Evolutionary conservation across 2,888 invertebrate species (phyloP), one percentile per base, ranked within the genome.

Genomic region (Notodonta ziczac): DNA sequence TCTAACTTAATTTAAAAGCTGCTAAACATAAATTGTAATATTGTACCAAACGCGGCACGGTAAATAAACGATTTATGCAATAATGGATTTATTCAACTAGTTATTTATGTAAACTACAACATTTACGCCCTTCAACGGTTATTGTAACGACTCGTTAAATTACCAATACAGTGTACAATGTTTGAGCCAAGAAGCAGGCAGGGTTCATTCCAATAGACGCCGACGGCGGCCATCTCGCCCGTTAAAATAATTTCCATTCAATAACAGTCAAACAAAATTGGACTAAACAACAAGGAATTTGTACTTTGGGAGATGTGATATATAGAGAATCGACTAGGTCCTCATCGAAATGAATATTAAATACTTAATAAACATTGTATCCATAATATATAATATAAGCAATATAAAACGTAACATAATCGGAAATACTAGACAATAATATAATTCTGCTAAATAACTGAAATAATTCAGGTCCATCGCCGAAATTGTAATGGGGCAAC

Each of bases 261-360:
- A 89, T 91, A 93, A 93, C 93, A 93, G 88, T 90, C 86, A 93
- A 93, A 93, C 91, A 93, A 93, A 93, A 94, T 94, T 94, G 93
- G 93, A 94, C 94, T 94, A 94, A 94, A 94, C 93, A 94, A 94
- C 94, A 94, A 94, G 94, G 91, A 92, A 94, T 94, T 94, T 94
- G 94, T 94, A 94, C 94, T 94, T 94, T 94, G 94, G 93, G 93
- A 93, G 86, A 91, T 93, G 93, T 94, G 93, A 93, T 93, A 93
- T 93, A 91, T 87, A 91, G 92, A 92, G 93, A 93, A 91, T 88
- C 93, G 94, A 94, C 94, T 94, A 94, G 93, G 91, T 90, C 88
- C 93, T 93, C 93, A 92, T 93, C 92, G 90, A 93, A 75, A 93
- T 92, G 91, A 93, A 91, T 90, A 90, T 91, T 91, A 91, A 77